Conservation (phyloP, 2,113 vertebrate genomes). For the Chrysochloris asiatica region DNA sequence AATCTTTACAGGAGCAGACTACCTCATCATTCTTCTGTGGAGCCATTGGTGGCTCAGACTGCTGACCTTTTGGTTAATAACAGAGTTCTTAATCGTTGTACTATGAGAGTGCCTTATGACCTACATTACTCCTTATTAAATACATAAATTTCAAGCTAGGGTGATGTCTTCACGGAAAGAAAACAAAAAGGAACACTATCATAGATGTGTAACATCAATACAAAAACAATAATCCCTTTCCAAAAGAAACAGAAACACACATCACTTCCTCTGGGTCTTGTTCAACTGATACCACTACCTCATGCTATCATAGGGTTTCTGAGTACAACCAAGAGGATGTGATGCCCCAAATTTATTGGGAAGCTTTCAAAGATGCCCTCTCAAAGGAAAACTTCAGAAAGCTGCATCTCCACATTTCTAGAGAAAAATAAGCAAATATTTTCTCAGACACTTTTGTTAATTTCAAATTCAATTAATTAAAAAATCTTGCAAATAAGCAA, state of each 20-base stretch:
- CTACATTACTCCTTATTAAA: neutral
- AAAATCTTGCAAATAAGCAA: neutral
- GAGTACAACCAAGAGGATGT: neutral
- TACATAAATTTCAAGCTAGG: slow-evolving; percentile 12
- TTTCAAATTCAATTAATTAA: slow-evolving; percentile 20
- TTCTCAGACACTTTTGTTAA: neutral
- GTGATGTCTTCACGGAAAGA: neutral
- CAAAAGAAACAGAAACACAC: neutral
- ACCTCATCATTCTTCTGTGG: neutral
- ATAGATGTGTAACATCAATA: neutral
- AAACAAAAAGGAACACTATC: neutral
- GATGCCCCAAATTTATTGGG: neutral
- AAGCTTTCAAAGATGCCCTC: neutral
- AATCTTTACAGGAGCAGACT: neutral
- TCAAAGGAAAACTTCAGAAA: neutral
- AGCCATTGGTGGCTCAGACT: neutral
- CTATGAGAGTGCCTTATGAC: neutral
- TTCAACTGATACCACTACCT: neutral
- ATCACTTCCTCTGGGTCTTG: neutral
- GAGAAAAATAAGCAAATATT: neutral
- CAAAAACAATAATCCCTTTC: neutral
- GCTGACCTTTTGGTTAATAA: neutral
- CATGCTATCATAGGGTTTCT: neutral
- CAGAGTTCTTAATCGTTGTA: neutral
- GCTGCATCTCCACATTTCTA: neutral